Evolutionary conservation across 2,113 vertebrate species (phyloP), one percentile per base, ranked within the genome.

Genomic region (Myiozetetes cayanensis): DNA sequence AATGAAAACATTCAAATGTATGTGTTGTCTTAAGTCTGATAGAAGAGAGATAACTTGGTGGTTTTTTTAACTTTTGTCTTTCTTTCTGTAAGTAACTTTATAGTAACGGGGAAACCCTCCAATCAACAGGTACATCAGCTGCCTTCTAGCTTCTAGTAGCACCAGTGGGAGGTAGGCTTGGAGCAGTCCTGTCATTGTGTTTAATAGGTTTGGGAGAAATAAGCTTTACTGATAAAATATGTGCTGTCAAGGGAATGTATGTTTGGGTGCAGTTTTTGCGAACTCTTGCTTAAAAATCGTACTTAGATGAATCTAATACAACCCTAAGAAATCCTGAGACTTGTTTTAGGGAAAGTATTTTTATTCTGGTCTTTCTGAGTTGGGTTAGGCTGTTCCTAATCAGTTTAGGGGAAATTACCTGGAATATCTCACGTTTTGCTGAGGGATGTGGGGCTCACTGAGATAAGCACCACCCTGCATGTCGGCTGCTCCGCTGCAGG

Each of bases 81-180:
- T 96, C 90, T 95, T 96, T 95, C 82, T 96, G 72, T 93, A 77
- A 96, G 91, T 96, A 96, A 96, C 33, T 73, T 87, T 86, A 87
- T 95, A 96, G 91, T 96, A 94, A 88, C 6, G 30, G 94, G 93
- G 74, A 96, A 94, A 91, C 91, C 78, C 95, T 94, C 87, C 93
- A 96, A 82, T 96, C 96, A 96, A 96, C 94, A 97, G 91, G 94
- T 94, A 50, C 89, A 53, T 92, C 93, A 95, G 89, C 85, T 96
- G 91, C 91, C 94, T 96, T 96, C 89, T 95, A 95, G 89, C 85
- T 93, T 95, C 93, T 96, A 91, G 72, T 93, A 97, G 89, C 81
- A 55, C 84, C 89, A 79, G 70, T 94, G 84, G 91, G 91, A 94
- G 95, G 74, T 94, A 94, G 94, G 87, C 95, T 96, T 93, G 91